Evolutionary conservation across 1,140 invertebrate genomes (phyloP).

Genomic region (Myzus persicae): DNA sequence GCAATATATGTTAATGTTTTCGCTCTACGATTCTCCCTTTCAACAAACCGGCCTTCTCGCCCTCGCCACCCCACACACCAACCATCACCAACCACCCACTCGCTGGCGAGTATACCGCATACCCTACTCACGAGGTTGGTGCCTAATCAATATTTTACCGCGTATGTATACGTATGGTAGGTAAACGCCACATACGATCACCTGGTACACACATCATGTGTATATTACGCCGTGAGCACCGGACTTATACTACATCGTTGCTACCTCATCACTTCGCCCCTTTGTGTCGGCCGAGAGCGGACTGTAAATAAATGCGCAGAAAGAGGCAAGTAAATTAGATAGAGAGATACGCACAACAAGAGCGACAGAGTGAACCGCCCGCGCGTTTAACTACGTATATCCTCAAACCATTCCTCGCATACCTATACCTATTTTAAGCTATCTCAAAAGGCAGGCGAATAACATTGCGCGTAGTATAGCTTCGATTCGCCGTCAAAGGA

Average conservation of each 20-base stretch:
- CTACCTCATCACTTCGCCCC: background rate
- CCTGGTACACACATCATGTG: background rate
- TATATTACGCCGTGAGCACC: background rate
- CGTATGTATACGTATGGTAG: background rate
- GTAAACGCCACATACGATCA: background rate
- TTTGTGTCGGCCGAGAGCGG: background rate
- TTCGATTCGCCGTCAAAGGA: background rate
- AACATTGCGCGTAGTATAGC: background rate
- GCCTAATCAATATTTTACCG: background rate
- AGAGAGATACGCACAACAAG: background rate
- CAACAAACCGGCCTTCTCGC: background rate
- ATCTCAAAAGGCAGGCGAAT: background rate
- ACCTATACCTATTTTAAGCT: background rate
- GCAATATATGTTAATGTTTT: conserved; percentile 1
- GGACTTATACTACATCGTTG: background rate
- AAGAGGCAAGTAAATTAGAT: background rate
- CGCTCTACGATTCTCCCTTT: background rate
- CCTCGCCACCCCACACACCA: background rate
- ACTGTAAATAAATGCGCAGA: background rate
- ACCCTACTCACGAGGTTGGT: background rate
- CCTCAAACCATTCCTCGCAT: background rate
- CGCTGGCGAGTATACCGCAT: background rate
- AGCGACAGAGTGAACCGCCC: background rate
- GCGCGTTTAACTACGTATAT: background rate
- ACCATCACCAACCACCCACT: too few relatives aligned